Conservation (phyloP, 2,888 invertebrate species). For the Pachydiplax longipennis region DNA sequence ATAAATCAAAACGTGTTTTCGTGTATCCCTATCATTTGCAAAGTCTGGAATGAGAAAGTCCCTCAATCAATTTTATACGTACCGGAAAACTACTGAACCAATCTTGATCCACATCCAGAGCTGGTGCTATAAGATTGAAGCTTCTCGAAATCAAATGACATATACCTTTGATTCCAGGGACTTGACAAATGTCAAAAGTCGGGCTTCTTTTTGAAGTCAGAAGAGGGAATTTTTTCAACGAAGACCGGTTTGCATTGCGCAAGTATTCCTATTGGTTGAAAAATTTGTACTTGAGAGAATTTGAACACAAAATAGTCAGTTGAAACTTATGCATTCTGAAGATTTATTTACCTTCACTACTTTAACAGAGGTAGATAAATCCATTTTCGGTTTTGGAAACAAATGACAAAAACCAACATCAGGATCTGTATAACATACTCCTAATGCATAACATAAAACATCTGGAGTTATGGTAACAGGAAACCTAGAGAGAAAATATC, state of each 20-base stretch:
- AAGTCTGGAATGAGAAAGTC: too few relatives aligned
- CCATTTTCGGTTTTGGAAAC: conserved; percentile 54
- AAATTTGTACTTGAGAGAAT: neutral
- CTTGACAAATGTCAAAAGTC: conserved; percentile 51
- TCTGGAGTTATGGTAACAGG: conserved; percentile 54
- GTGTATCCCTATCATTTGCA: too few relatives aligned
- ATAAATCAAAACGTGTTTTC: too few relatives aligned
- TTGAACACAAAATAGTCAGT: neutral
- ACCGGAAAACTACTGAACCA: conserved; percentile 55
- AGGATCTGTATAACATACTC: conserved; percentile 54
- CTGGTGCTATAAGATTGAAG: conserved; percentile 53
- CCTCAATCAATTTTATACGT: neutral
- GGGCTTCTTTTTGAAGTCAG: neutral
- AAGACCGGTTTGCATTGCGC: neutral
- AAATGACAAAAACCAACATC: conserved; percentile 55
- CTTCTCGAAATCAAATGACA: conserved; percentile 55
- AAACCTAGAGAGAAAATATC: conserved; percentile 41
- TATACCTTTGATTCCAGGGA: conserved; percentile 54
- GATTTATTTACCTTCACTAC: conserved; percentile 51
- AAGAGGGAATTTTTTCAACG: conserved; percentile 5
- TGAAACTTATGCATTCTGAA: neutral
- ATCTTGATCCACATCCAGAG: conserved; percentile 55
- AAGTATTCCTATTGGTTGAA: neutral
- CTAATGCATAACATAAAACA: conserved; percentile 55
- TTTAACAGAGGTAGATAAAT: conserved; percentile 49